A percentile compares a stretch with the other conserved stretches of the same genome.
Conservation (phyloP, 2,113 vertebrate species). For the Psettodes erumei region DNA sequence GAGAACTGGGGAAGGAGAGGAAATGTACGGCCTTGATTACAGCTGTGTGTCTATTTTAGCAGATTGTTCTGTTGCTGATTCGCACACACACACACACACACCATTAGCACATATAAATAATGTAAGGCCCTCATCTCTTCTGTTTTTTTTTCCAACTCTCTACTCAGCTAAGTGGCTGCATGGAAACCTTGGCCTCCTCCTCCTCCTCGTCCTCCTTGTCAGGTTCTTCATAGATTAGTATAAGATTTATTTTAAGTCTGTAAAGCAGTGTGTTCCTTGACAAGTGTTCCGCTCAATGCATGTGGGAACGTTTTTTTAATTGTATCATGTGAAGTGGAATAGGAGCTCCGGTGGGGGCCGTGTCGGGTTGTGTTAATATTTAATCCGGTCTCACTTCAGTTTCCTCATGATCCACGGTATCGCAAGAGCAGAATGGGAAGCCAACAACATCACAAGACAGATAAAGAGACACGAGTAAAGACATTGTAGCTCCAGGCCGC, state of each 20-base stretch:
- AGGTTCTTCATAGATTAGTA: constrained; percentile 98
- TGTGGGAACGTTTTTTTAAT: constrained; percentile 93
- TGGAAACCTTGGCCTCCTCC: constrained; percentile 93
- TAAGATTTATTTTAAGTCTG: constrained; percentile 98
- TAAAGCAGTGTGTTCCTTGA: constrained; percentile 94
- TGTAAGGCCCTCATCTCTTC: constrained; percentile 85
- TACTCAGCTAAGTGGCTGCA: constrained; percentile 96
- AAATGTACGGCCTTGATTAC: constrained; percentile 97
- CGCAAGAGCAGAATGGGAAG: constrained; percentile 29
- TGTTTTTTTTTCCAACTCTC: constrained; percentile 83
- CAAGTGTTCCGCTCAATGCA: constrained; percentile 89
- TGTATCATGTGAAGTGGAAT: constrained; percentile 87
- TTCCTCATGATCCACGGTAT: constrained; percentile 69
- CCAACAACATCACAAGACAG: constrained; percentile 44
- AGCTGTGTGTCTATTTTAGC: constrained; percentile 93
- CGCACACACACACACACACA: constrained; percentile 83
- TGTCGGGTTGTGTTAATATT: constrained; percentile 85
- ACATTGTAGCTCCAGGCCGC: constrained; percentile 44
- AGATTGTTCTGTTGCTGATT: constrained; percentile 93
- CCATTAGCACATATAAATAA: constrained; percentile 99
- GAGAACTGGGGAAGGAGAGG: constrained; percentile 87
- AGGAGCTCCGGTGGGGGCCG: constrained; percentile 85
- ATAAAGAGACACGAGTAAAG: constrained; percentile 58
- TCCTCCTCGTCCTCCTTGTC: constrained; percentile 88
- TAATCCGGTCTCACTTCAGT: constrained; percentile 78